A percentile compares a stretch with the other conserved stretches of the same genome.
These are phyloP conservation scores for Campylorhamphus procurvoides DNA, from an alignment of 2,113 vertebrate species.

Conservation along the genomic window DNA sequence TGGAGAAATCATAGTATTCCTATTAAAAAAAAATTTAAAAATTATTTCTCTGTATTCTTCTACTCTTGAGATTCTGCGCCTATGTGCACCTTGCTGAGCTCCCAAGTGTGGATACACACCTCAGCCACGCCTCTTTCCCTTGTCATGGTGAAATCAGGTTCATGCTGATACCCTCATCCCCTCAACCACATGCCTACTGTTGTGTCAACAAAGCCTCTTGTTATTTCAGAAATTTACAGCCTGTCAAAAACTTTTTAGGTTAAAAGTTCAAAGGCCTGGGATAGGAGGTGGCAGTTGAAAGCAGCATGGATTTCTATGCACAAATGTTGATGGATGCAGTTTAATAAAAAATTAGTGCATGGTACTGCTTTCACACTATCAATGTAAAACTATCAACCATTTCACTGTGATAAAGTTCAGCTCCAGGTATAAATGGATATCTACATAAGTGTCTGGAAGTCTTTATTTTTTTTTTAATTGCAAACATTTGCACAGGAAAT, in stretches of 20 bases:
- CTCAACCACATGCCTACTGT: not conserved
- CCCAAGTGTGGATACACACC: not conserved
- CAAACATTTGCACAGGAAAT: not conserved
- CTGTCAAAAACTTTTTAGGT: not conserved
- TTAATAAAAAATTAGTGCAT: not conserved
- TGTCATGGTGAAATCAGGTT: not conserved
- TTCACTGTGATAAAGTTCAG: not conserved
- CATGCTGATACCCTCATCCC: not conserved
- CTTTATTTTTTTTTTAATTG: not conserved
- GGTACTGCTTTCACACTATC: not conserved
- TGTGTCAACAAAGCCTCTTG: not conserved
- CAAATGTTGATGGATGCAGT: not conserved
- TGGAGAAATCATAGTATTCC: not conserved
- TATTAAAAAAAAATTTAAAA: not conserved
- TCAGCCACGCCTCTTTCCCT: not conserved
- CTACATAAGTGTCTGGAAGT: not conserved
- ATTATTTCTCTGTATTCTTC: fast-evolving
- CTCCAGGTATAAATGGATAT: not conserved
- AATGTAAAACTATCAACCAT: not conserved
- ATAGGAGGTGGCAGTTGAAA: not conserved
- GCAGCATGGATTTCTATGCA: not conserved
- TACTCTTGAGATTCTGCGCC: fast-evolving
- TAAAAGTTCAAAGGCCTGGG: not conserved
- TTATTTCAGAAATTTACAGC: slow-evolving; percentile 14
- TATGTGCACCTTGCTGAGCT: not conserved